phyloP scores from a whole-genome alignment of 2,113 vertebrate species.

The Nothobranchius furzeri region DNA sequence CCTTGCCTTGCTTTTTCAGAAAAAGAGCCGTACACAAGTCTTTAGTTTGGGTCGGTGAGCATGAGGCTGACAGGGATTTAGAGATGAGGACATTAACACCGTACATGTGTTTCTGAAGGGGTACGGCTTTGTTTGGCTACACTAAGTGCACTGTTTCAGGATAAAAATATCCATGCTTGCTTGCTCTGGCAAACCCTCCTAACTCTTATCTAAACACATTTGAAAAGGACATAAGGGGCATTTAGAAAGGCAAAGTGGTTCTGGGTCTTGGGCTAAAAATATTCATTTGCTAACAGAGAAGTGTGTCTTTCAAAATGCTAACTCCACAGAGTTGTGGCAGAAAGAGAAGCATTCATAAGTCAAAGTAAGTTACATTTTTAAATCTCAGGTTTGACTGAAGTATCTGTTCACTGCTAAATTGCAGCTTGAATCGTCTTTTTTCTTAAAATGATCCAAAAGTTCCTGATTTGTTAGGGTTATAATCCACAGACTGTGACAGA shows the following conservation, averaged over 20 bases:
- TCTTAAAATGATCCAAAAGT: constrained; percentile 23
- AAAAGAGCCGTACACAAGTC: neutral
- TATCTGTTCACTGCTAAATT: constrained; percentile 16
- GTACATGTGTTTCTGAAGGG: neutral
- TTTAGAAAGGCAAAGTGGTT: constrained; percentile 47
- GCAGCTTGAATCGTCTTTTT: neutral
- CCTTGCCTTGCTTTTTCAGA: neutral
- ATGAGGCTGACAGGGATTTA: neutral
- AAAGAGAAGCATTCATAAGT: constrained; percentile 58
- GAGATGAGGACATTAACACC: constrained; percentile 20
- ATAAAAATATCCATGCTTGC: constrained; percentile 64
- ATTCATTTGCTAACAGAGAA: constrained; percentile 33
- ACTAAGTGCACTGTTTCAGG: constrained; percentile 16
- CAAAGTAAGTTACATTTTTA: neutral
- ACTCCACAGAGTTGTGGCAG: constrained; percentile 2
- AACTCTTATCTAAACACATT: constrained; percentile 59
- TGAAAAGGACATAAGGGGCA: constrained; percentile 46
- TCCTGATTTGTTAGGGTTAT: constrained; percentile 16
- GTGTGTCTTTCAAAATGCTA: constrained; percentile 20
- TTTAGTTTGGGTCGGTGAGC: constrained; percentile 8
- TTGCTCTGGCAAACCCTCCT: constrained; percentile 33
- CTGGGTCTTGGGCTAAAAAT: constrained; percentile 59
- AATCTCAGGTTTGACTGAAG: constrained; percentile 25
- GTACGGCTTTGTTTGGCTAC: constrained; percentile 3
- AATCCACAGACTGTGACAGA: constrained; percentile 40